Evolutionary conservation across 2,113 vertebrate genomes (phyloP).

Genomic region (Dasyprocta punctata): DNA sequence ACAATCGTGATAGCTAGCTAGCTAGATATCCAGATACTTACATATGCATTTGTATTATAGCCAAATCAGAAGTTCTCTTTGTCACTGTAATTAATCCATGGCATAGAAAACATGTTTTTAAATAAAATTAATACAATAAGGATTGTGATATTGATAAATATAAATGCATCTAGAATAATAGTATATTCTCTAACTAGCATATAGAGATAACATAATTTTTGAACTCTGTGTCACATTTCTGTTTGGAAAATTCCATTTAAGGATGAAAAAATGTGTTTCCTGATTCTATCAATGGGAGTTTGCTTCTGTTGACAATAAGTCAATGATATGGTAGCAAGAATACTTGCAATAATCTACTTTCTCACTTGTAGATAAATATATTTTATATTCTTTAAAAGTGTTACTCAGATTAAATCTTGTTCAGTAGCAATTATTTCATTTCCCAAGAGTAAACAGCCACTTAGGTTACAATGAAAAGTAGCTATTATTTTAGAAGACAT

Average conservation of each 20-base stretch:
- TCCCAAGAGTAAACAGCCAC: background rate
- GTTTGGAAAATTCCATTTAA: background rate
- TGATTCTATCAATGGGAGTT: constrained; percentile 46
- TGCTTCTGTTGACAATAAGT: constrained; percentile 53
- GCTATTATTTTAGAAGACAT: background rate
- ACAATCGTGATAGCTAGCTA: too few species aligned
- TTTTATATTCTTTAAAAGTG: background rate
- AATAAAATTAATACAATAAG: background rate
- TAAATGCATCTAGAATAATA: background rate
- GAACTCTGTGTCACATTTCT: background rate
- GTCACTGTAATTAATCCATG: background rate
- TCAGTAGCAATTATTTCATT: background rate
- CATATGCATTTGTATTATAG: background rate
- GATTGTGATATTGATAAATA: background rate
- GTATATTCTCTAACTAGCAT: background rate
- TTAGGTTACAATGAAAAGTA: background rate
- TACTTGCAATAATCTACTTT: background rate
- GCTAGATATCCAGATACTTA: background rate
- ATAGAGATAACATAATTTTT: background rate
- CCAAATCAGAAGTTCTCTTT: background rate
- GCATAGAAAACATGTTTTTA: background rate
- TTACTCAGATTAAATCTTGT: background rate
- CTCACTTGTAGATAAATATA: background rate
- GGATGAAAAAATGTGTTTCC: background rate
- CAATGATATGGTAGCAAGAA: background rate